phyloP scores from a whole-genome alignment of 2,113 vertebrate genomes.

The Microtus ochrogaster region DNA sequence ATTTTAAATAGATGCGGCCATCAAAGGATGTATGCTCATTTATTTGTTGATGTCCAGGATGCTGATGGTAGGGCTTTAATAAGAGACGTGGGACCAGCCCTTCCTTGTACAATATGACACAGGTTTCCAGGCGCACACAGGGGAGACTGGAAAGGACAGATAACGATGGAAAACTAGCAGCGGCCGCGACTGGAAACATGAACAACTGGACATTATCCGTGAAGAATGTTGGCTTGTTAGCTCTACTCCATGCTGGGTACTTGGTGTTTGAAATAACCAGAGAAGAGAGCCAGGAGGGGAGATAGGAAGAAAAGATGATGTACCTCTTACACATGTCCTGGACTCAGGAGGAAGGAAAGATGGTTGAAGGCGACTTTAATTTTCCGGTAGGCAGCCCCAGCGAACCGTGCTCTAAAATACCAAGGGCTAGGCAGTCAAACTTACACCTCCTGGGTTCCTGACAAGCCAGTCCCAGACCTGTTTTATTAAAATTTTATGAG shows the following conservation, averaged over 20 bases:
- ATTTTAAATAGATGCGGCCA: neutral
- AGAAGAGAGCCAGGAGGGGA: neutral
- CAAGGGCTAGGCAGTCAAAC: neutral
- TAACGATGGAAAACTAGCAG: neutral
- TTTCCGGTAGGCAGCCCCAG: neutral
- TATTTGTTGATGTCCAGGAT: neutral
- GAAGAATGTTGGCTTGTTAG: neutral
- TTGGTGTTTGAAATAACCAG: neutral
- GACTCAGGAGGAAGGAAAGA: neutral
- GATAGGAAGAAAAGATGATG: neutral
- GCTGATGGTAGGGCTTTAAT: neutral
- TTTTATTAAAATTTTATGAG: slow-evolving; percentile 66
- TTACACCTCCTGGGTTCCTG: neutral
- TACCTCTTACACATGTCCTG: neutral
- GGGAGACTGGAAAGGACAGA: neutral
- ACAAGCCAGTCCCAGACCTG: slow-evolving; percentile 44
- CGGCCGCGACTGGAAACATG: neutral
- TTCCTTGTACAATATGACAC: neutral
- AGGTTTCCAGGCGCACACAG: neutral
- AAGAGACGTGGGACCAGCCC: neutral
- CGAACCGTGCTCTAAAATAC: neutral
- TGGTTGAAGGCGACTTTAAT: neutral
- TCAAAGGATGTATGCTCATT: neutral
- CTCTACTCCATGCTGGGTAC: neutral
- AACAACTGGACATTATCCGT: neutral